These are phyloP conservation scores for Scrobipalpa costella DNA, from an alignment of 2,888 invertebrate genomes.

Conservation along the genomic window DNA sequence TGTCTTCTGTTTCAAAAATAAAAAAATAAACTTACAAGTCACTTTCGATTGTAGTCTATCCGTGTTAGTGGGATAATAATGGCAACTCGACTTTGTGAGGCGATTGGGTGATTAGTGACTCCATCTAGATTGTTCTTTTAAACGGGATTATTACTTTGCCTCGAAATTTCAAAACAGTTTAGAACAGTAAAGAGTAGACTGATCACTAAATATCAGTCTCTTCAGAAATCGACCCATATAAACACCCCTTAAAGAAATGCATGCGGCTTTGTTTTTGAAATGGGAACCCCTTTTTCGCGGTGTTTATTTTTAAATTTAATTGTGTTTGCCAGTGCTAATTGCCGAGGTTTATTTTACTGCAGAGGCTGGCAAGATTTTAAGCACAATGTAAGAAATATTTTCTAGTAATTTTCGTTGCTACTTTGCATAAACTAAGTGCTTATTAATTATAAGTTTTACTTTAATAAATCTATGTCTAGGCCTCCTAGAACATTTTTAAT, in stretches of 20 bases:
- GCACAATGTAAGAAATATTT: slow-evolving; percentile 2
- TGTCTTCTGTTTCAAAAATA: too few species aligned
- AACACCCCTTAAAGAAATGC: slow-evolving; percentile 38
- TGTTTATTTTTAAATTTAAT: slow-evolving; percentile 39
- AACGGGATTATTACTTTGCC: too few species aligned
- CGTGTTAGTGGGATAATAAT: too few species aligned
- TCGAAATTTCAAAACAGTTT: too few species aligned
- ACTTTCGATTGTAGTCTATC: too few species aligned
- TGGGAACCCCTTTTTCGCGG: slow-evolving; percentile 43
- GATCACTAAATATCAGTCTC: too few species aligned
- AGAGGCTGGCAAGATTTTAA: slow-evolving; percentile 6
- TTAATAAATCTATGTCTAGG: not conserved
- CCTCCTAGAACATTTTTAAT: not conserved
- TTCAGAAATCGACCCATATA: too few species aligned
- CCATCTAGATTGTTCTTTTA: too few species aligned
- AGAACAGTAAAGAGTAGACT: too few species aligned
- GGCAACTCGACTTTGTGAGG: too few species aligned
- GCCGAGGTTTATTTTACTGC: slow-evolving; percentile 17
- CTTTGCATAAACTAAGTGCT: not conserved
- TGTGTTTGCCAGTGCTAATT: slow-evolving; percentile 32
- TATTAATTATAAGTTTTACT: slow-evolving; percentile 1
- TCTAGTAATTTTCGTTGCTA: not conserved
- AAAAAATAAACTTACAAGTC: too few species aligned
- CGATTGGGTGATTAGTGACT: too few species aligned
- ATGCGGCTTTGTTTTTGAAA: slow-evolving; percentile 52